Evolutionary conservation across 2,888 invertebrate species (phyloP), one percentile per base, ranked within the genome.

Genomic region (Philopedon plagiatum): DNA sequence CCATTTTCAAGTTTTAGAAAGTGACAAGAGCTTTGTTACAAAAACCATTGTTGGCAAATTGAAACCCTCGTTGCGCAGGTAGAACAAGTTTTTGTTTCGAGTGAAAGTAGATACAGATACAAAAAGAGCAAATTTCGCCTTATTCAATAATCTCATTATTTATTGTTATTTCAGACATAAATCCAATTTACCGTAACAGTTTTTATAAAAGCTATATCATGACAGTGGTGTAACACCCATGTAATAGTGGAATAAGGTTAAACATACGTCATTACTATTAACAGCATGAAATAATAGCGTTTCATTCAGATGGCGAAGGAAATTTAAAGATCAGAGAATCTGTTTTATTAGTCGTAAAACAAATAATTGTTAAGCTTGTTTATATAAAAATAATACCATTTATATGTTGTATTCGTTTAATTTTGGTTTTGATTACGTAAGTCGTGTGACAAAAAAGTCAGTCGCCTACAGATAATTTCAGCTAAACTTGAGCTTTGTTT

Each of bases 221-320:
- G 5, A 21, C 21, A 23, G 21, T 39, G 19, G 34, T 32, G 63
- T 37, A 63, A 63, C 18, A 51, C 19, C 21, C 11, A 32, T 21
- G 32, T 15, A 46, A 62, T 63, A 63, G 9, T 26, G 51, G 63
- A 13, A 63, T 51, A 63, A 63, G 63, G 63, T 63, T 63, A 19
- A 56, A 21, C 19, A 18, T 46, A 46, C 21, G 11, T 23, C 21
- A 46, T n/a, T 9, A 4, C 19, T 34, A 8, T 19, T 23, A 8
- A 5, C 19, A 44, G 44, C 7, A 44, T 46, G 46, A 4, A 46
- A 46, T 46, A 1, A 46, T 46, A 19, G 21, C 19, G n/a, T 39
- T 13, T 4, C 23, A 23, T 23, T 19, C 9, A 46, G 1, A 23
- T 46, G 21, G 9, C n/a, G n/a, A 21, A 21, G n/a, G 21, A 11